Conservation (phyloP, 2,113 vertebrate species). For the Leptocoma aspasia region DNA sequence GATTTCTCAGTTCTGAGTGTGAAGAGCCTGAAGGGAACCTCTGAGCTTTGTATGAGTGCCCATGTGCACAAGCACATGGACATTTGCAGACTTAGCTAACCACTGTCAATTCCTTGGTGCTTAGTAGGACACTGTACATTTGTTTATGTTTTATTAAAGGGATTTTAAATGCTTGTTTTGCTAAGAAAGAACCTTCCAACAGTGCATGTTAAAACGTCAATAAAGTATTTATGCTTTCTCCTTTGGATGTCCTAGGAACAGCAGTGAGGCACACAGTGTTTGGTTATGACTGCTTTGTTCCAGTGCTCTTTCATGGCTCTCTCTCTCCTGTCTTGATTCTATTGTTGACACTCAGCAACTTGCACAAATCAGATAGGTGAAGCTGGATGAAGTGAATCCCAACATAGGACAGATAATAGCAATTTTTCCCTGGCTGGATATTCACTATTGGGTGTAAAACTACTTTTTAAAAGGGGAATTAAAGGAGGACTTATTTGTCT, state of each 20-base stretch:
- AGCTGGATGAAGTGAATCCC: not conserved
- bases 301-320: not conserved
- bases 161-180: not conserved
- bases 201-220: not conserved
- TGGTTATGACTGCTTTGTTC: not conserved
- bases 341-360: not conserved
- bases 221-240: not conserved
- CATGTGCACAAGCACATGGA: not conserved
- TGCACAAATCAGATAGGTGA: not conserved
- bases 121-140: not conserved
- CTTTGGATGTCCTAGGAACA: not conserved
- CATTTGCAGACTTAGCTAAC: not conserved
- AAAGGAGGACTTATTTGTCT: not conserved
- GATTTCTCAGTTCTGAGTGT: not conserved
- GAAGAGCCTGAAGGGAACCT: not conserved
- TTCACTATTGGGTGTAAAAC: not conserved
- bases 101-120: not conserved
- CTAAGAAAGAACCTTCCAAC: not conserved
- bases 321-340: not conserved
- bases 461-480: not conserved
- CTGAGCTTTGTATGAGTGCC: not conserved
- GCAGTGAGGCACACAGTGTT: not conserved
- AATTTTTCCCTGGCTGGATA: not conserved
- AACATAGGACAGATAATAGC: not conserved
- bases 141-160: not conserved